Percentiles rank a stretch among this genome's conserved stretches.
phyloP scores from a whole-genome alignment of 2,888 invertebrate genomes.

The Caenorhabditis virilis region DNA sequence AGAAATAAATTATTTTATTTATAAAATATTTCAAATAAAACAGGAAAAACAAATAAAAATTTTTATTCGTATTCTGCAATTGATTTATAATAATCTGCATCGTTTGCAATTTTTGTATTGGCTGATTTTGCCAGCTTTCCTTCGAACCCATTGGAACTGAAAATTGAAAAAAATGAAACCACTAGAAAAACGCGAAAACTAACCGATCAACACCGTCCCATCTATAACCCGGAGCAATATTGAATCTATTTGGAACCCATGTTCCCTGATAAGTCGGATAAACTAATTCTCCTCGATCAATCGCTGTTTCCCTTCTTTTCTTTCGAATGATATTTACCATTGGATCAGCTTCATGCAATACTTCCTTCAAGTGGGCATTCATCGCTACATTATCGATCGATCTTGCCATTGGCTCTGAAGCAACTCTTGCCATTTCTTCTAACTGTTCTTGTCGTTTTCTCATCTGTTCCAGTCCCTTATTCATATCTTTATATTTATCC shows the following conservation, averaged over 20 bases:
- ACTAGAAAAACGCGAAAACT: neutral
- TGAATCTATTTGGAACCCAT: slow-evolving; percentile 85
- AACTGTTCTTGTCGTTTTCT: slow-evolving; percentile 75
- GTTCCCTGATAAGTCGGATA: slow-evolving; percentile 78
- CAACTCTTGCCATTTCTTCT: slow-evolving; percentile 81
- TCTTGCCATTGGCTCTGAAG: slow-evolving; percentile 87
- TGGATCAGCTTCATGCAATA: slow-evolving; percentile 78
- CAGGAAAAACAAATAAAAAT: neutral
- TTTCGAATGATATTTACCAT: slow-evolving; percentile 80
- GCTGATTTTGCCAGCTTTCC: slow-evolving; percentile 74
- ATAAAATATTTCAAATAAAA: neutral
- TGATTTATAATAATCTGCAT: slow-evolving; percentile 54
- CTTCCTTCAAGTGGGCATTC: slow-evolving; percentile 76
- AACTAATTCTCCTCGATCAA: slow-evolving; percentile 66
- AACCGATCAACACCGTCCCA: slow-evolving; percentile 99
- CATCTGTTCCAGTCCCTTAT: slow-evolving; percentile 61
- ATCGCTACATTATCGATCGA: slow-evolving; percentile 86
- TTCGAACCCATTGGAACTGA: slow-evolving; percentile 83
- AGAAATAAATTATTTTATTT: neutral
- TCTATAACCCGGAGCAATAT: slow-evolving; percentile 87
- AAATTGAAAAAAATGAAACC: neutral
- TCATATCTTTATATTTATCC: slow-evolving; percentile 63
- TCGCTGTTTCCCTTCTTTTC: slow-evolving; percentile 75
- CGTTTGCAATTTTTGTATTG: slow-evolving; percentile 54
- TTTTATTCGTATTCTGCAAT: slow-evolving; percentile 41